A percentile compares a stretch with the other conserved stretches of the same genome.
These are phyloP conservation scores for Clunio marinus DNA, from an alignment of 2,888 invertebrate species.

Conservation along the genomic window DNA sequence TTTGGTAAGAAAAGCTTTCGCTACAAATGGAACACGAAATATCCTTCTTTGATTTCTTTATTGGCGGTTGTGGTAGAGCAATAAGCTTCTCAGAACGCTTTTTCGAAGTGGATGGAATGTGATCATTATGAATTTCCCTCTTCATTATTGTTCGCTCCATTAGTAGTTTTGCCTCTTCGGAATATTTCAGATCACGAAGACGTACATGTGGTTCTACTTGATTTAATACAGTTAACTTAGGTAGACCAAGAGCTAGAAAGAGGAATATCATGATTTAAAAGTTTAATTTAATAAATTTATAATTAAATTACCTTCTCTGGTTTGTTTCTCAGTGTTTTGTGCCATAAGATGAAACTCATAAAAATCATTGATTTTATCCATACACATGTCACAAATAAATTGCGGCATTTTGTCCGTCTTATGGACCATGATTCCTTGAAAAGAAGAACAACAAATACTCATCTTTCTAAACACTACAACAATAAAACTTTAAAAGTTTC, in stretches of 20 bases:
- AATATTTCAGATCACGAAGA: neutral
- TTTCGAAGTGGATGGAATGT: conserved; percentile 9
- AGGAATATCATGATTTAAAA: neutral
- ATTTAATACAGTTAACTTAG: conserved; percentile 40
- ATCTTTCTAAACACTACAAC: no score
- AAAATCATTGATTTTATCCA: conserved; percentile 61
- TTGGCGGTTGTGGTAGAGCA: conserved; percentile 38
- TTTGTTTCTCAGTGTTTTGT: conserved; percentile 54
- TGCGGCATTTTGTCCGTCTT: conserved; percentile 59
- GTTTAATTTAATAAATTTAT: no score
- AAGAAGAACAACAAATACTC: no score
- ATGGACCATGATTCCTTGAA: conserved; percentile 10
- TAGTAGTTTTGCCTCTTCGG: neutral
- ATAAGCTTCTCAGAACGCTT: neutral
- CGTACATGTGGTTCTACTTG: neutral
- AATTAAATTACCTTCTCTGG: conserved; percentile 46
- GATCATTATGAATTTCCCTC: no score
- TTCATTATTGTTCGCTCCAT: conserved; percentile 9
- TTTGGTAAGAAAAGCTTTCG: conserved; percentile 13
- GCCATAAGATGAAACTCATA: conserved; percentile 59
- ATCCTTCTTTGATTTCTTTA: conserved; percentile 43
- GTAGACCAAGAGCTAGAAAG: conserved; percentile 49
- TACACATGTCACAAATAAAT: conserved; percentile 57
- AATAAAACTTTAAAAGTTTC: no score
- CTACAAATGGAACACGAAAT: conserved; percentile 14